Evolutionary conservation across 2,888 invertebrate genomes (phyloP), one percentile per base, ranked within the genome.

Genomic region (Boloria euphrosyne): DNA sequence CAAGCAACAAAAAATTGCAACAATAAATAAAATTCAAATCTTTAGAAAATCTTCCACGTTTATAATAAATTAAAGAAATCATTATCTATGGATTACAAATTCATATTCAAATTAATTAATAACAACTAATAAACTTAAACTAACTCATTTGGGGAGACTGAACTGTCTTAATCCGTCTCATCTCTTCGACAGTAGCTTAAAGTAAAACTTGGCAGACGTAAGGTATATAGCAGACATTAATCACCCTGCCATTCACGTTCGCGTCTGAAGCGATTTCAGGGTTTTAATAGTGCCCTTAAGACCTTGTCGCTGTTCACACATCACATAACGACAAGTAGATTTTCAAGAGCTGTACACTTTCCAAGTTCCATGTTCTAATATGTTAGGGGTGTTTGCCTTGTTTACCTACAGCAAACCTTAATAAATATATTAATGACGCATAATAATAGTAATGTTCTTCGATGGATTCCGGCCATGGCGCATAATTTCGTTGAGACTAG

Each of bases 261-360:
- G 14, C 57, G 46, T 57, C 57, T 57, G 57, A 46, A 57, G 57
- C 22, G 57, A 57, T 57, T 57, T 57, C 57, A 57, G 57, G 46
- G 57, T 57, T 57, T 57, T 57, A 57, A 57, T 57, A 57, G 57
- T 57, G 46, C 57, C 57, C 57, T 57, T 57, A 57, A 57, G 57
- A 57, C 57, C 57, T 57, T 57, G n/a, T 57, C 22, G 46, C 57
- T 57, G 57, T 27, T 57, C 22, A 57, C 46, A 57, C 46, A 57
- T 57, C 46, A 46, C 57, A 22, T 46, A 57, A 57, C 57, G 46
- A 57, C 57, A 46, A 57, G 46, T 57, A 22, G 57, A 46, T 16
- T 57, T 57, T 57, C 57, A 57, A 57, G 46, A 57, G 57, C 57
- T 57, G 46, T 18, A 27, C 4, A 57, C 57, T 46, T 55, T 55